These are phyloP conservation scores for Hyla sarda DNA, from an alignment of 2,113 vertebrate genomes.

Conservation along the genomic window DNA sequence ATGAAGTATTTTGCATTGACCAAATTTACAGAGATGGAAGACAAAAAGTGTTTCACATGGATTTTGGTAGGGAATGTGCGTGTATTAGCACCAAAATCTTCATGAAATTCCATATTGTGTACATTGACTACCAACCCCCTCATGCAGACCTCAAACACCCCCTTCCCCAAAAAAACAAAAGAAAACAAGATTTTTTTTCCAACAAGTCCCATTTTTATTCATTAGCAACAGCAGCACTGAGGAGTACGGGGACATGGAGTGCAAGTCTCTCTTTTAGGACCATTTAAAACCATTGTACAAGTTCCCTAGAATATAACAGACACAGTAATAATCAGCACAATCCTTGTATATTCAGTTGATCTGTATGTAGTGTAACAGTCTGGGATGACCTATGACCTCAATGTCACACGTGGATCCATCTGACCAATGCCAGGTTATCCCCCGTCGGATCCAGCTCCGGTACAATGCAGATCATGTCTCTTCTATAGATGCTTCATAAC, in stretches of 20 bases:
- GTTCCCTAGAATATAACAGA: constrained; percentile 9
- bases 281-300: constrained; percentile 20
- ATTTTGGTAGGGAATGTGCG: too few relatives aligned
- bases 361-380: constrained; percentile 56
- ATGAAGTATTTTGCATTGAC: neutral
- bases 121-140: too few relatives aligned
- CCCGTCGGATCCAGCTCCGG: neutral
- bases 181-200: neutral
- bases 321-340: constrained; percentile 30
- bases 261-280: neutral
- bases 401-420: neutral
- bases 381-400: neutral
- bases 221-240: constrained; percentile 16
- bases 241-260: constrained; percentile 24
- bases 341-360: neutral
- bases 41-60: too few relatives aligned
- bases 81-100: too few relatives aligned
- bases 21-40: too few relatives aligned
- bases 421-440: neutral
- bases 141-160: too few relatives aligned
- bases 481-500: neutral
- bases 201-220: constrained; percentile 37
- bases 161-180: neutral
- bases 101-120: too few relatives aligned
- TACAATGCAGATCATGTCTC: neutral